phyloP scores from a whole-genome alignment of 2,113 vertebrate genomes.

The Clarias gariepinus region DNA sequence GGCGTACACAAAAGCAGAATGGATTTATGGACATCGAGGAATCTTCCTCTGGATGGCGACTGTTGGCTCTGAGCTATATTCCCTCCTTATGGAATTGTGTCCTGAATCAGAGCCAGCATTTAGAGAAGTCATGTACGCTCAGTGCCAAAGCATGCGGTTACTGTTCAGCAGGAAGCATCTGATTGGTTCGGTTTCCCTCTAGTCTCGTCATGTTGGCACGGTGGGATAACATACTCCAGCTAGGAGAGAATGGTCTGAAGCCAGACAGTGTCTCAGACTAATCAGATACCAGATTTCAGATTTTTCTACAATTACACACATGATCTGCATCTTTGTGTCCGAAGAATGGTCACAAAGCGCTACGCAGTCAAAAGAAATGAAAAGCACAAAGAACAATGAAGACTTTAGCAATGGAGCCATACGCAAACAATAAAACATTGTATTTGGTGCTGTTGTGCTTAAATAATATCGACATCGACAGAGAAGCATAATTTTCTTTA shows the following conservation, averaged over 20 bases:
- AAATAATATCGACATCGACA: neutral
- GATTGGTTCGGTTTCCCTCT: slow-evolving; percentile 14
- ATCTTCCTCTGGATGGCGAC: neutral
- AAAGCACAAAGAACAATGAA: neutral
- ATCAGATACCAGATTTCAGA: neutral
- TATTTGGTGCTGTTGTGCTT: neutral
- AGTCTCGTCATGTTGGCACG: neutral
- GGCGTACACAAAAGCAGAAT: neutral
- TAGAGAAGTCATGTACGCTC: neutral
- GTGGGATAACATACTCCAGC: neutral
- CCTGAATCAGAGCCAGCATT: neutral
- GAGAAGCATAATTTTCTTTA: too few species aligned
- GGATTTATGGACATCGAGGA: neutral
- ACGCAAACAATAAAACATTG: neutral
- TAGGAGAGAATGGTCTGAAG: neutral
- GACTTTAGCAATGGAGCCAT: neutral
- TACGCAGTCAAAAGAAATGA: neutral
- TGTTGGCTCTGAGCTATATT: neutral
- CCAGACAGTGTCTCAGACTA: neutral
- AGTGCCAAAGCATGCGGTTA: neutral
- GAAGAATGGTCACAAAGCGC: neutral
- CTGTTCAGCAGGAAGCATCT: neutral
- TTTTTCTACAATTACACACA: neutral
- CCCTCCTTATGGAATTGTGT: neutral
- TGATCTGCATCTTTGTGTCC: neutral